Evolutionary conservation across 2,888 invertebrate species (phyloP), one percentile per base, ranked within the genome.

Genomic region (Phragmatobia fuliginosa): DNA sequence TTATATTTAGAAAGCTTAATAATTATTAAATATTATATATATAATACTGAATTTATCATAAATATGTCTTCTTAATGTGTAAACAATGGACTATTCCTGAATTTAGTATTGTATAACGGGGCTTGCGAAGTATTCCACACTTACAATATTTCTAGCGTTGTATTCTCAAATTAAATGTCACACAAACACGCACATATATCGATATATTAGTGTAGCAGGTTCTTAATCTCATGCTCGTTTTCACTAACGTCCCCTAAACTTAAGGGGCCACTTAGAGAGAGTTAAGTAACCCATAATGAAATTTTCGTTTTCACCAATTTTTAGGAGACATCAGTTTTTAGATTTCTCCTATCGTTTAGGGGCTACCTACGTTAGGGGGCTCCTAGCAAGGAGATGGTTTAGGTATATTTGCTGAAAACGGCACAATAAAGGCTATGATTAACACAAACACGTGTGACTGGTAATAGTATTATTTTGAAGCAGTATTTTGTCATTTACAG

Each of bases 51-150:
- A 41, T 41, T 41, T 18, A 18, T 41, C n/a, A n/a, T 56, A 25
- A 5, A 2, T 4, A 52, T 4, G 25, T 11, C 28, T 0, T 2
- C 14, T 18, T 14, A 14, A 6, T 16, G 21, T 66, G 41, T 67
- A 67, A 41, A 28, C 8, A 71, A 10, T 41, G 78, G 70, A 75
- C 78, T 63, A 70, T 73, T 73, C 70, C 73, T 75, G 73, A 28
- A 10, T 66, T 16, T 68, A 80, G 68, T 73, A 74, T 70, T 76
- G 76, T 77, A 71, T 61, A 70, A 69, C 56, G 77, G 80, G 84
- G 78, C 81, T 84, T 83, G 85, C 78, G 71, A 66, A 59, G 64
- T 79, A 79, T 74, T 78, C 70, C 71, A 58, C 63, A 64, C 31
- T 70, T 75, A 71, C 71, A 72, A 66, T 62, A 58, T 25, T 38